These are phyloP conservation scores for Australoheros scitulus DNA, from an alignment of 2,113 vertebrate genomes.

Conservation along the genomic window DNA sequence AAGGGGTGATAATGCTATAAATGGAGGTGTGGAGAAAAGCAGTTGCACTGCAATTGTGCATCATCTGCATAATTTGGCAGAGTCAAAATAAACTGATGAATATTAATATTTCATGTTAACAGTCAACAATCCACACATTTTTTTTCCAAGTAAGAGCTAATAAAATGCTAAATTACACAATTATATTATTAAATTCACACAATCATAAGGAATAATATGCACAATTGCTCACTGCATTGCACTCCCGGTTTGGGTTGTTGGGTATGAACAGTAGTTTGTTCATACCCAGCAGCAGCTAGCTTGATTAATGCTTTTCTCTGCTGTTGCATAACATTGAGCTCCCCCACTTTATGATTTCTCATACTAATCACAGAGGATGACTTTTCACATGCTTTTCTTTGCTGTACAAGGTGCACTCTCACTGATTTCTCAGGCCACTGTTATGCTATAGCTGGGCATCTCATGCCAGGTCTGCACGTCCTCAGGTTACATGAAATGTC, in stretches of 20 bases:
- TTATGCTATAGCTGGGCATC: not conserved
- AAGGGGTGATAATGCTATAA: constrained; percentile 2
- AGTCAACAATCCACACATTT: not conserved
- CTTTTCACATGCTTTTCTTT: not conserved
- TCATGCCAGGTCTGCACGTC: not conserved
- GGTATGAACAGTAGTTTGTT: not conserved
- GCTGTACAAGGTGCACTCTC: not conserved
- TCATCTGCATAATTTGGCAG: not conserved
- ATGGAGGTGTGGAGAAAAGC: constrained; percentile 10
- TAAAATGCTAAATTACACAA: not conserved
- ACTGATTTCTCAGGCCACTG: not conserved
- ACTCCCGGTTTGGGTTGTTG: not conserved
- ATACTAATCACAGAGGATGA: not conserved
- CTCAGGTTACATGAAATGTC: not conserved
- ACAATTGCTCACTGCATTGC: not conserved
- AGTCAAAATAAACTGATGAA: not conserved
- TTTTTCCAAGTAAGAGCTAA: not conserved
- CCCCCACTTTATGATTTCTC: not conserved
- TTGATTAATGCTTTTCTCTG: not conserved
- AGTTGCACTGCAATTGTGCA: not conserved
- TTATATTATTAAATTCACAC: not conserved
- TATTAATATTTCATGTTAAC: not conserved
- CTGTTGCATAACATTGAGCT: not conserved
- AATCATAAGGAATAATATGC: not conserved
- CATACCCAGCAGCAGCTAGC: not conserved